phyloP scores from a whole-genome alignment of 2,888 invertebrate species.

The Mythimna albipuncta region DNA sequence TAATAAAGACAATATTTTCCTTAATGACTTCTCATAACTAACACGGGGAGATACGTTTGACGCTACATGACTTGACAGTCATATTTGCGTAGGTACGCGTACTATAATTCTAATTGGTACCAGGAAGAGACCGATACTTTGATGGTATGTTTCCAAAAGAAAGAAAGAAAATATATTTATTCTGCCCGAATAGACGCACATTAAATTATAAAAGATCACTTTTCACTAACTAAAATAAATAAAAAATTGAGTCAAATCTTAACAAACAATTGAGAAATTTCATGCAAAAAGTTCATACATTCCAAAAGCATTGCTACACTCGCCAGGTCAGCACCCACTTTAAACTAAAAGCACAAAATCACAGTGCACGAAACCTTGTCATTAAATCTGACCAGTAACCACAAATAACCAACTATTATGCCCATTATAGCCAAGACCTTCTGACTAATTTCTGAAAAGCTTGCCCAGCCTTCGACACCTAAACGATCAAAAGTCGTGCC shows the following conservation, averaged over 20 bases:
- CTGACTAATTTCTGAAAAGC: constrained; percentile 60
- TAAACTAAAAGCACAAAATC: constrained; percentile 49
- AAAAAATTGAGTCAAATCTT: neutral
- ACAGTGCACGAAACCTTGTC: constrained; percentile 50
- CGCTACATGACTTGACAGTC: neutral
- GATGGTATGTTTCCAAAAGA: neutral
- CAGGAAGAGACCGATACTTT: neutral
- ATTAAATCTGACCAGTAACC: constrained; percentile 48
- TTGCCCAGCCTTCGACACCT: constrained; percentile 68
- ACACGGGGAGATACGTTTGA: neutral
- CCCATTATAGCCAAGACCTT: constrained; percentile 60
- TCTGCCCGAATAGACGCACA: too few relatives aligned
- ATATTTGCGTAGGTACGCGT: constrained; percentile 1
- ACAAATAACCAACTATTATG: constrained; percentile 57
- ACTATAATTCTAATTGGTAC: neutral
- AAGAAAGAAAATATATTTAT: too few relatives aligned
- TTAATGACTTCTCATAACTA: constrained; percentile 28
- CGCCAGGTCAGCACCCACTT: constrained; percentile 39
- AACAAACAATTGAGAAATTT: neutral
- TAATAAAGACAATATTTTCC: constrained; percentile 38
- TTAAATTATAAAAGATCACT: too few relatives aligned
- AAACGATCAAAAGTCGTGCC: constrained; percentile 68
- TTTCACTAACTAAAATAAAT: too few relatives aligned
- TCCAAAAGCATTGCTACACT: constrained; percentile 24
- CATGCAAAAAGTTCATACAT: constrained; percentile 7